These are phyloP conservation scores for Hippocampus kuda DNA, from an alignment of 2,797 vertebrate genomes.

Conservation along the genomic window DNA sequence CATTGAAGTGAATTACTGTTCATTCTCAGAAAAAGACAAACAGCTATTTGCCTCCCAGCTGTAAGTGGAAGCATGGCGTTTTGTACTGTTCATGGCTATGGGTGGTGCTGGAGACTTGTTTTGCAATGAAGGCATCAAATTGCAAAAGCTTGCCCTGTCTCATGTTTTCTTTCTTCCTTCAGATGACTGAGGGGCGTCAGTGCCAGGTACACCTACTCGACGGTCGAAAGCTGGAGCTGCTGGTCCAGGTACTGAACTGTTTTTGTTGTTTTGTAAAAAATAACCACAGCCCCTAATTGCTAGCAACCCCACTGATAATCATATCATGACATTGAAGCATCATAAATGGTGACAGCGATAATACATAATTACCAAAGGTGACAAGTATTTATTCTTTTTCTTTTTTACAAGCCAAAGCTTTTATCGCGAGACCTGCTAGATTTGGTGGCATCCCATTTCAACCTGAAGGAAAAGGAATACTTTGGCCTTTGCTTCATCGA, in stretches of 20 bases:
- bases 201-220: slow-evolving; percentile 91
- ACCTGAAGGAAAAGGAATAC: slow-evolving; percentile 96
- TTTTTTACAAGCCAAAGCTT: neutral
- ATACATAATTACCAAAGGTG: neutral
- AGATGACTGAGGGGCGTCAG: slow-evolving; percentile 96
- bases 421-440: slow-evolving; percentile 76
- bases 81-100: neutral
- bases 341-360: neutral
- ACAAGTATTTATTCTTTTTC: neutral
- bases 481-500: slow-evolving; percentile 90
- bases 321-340: neutral
- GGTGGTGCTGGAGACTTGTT: slow-evolving; percentile 12
- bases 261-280: too few species aligned
- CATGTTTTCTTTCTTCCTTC: slow-evolving; percentile 23
- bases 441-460: slow-evolving; percentile 94
- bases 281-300: neutral
- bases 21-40: neutral
- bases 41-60: slow-evolving; percentile 5
- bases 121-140: neutral
- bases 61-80: neutral
- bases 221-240: slow-evolving; percentile 87
- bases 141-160: slow-evolving; percentile 9
- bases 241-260: slow-evolving; percentile 81
- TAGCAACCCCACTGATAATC: neutral
- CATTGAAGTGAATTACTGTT: slow-evolving; percentile 17